These are phyloP conservation scores for Vanacampus margaritifer DNA, from an alignment of 2,113 vertebrate species.

Conservation along the genomic window DNA sequence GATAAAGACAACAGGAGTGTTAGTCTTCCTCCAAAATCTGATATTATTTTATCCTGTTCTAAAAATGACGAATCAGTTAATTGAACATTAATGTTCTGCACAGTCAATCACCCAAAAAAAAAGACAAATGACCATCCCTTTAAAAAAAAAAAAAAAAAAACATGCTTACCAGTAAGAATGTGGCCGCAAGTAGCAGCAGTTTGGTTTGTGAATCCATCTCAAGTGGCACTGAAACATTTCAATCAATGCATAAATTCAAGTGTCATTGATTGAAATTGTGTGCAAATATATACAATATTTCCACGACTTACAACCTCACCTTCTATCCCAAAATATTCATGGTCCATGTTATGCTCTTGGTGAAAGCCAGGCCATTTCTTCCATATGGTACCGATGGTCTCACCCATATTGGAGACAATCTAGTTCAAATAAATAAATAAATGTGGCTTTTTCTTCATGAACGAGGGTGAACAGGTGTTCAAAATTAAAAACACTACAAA, in stretches of 20 bases:
- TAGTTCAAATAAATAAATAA: conserved; percentile 15
- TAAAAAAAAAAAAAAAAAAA: not conserved
- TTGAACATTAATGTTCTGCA: not conserved
- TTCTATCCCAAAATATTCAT: conserved; percentile 78
- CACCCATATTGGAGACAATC: conserved; percentile 63
- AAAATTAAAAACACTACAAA: too few species aligned
- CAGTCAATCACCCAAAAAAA: not conserved
- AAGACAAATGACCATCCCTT: not conserved
- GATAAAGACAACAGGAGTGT: not conserved
- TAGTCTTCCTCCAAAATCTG: not conserved
- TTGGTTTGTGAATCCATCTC: conserved; percentile 64
- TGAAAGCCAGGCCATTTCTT: conserved; percentile 78
- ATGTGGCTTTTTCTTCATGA: not conserved
- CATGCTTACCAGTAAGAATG: conserved; percentile 70
- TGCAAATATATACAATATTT: not conserved
- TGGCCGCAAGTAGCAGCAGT: conserved; percentile 66
- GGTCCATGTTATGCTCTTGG: conserved; percentile 74
- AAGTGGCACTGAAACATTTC: conserved; percentile 59
- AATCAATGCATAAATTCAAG: conserved; percentile 12
- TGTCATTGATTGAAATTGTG: not conserved
- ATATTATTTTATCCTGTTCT: not conserved
- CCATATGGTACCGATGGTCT: conserved; percentile 63
- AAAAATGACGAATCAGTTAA: not conserved
- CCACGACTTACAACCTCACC: conserved; percentile 55
- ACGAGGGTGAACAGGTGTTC: too few species aligned